Base-by-base conservation (phyloP, 2,888 invertebrate species). In the Nomada goodeniana region DNA sequence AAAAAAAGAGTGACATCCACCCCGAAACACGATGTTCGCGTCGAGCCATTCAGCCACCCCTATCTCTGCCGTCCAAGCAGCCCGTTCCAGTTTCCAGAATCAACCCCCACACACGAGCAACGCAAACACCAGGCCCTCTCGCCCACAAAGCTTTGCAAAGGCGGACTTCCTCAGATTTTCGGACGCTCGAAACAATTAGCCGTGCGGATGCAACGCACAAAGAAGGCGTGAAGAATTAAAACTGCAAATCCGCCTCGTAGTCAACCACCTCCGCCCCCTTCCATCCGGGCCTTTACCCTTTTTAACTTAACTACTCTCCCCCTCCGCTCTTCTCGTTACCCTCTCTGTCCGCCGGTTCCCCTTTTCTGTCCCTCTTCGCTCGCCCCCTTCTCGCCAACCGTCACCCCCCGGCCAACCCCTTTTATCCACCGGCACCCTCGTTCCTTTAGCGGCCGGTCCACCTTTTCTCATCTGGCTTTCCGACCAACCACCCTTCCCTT, bases 221-320 rank as follows among this genome's bases (percentile, higher is more conserved):
- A 81, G 60, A 50, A 80, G 80, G 70, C 74, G 81, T 59, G 74
- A 81, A 80, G 50, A 74, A 81, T 81, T 74, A 64, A 81, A 79
- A 80, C 74, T 70, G 74, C 55, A 75, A 75, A 75, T 74, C 57
- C 50, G 57, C 57, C 80, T 3, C 42, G 52, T 65, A 57, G 52
- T 52, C 55, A 20, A 29, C 44, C 64, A 0, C 44, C 47, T 47
- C 47, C 15, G 3, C 47, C 13, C 15, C 47, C 4, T 13, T 0
- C 47, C 47, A 15, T 47, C 15, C 47, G 23, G 26, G 20, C 20
- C 50, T 23, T 44, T 63, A n/a, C 52, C 68, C 11, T 57, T 53
- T 65, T 69, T 72, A 57, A 42, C 47, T 78, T 60, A 70, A 79
- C 81, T 65, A 60, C 59, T 20, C 36, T 29, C 18, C 36, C 57